Percentiles rank a stretch among this genome's conserved stretches.
These are phyloP conservation scores for Ictalurus furcatus DNA, from an alignment of 2,113 vertebrate genomes.

Conservation along the genomic window DNA sequence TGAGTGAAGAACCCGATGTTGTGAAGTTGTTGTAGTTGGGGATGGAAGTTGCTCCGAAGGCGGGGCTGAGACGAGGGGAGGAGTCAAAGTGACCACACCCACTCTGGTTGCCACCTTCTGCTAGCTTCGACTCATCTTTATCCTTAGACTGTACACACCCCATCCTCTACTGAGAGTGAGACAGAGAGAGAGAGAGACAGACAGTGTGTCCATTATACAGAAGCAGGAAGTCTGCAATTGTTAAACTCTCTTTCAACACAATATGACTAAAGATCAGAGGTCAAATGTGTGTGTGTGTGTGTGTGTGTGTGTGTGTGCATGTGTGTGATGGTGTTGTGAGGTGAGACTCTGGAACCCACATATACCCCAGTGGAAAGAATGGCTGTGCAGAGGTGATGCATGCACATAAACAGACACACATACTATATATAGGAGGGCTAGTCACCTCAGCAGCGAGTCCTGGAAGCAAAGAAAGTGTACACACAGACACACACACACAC, in stretches of 20 bases:
- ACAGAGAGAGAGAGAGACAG: background rate
- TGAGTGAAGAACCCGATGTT: slow-evolving; percentile 57
- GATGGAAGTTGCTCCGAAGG: slow-evolving; percentile 89
- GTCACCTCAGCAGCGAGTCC: background rate
- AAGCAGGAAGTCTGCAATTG: background rate
- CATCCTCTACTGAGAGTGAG: slow-evolving; percentile 6
- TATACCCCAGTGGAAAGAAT: background rate
- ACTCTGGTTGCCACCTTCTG: slow-evolving; percentile 90
- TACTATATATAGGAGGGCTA: background rate
- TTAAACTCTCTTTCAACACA: background rate
- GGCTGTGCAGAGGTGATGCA: slow-evolving; percentile 8
- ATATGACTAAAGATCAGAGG: background rate
- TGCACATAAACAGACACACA: slow-evolving; percentile 2
- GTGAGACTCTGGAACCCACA: background rate
- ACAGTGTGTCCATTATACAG: background rate
- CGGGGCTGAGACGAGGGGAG: slow-evolving; percentile 92
- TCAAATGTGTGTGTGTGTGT: background rate
- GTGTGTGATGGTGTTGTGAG: background rate
- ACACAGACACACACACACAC: background rate
- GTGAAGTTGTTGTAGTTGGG: slow-evolving; percentile 99
- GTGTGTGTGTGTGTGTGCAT: background rate
- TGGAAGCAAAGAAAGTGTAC: no score
- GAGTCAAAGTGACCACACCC: slow-evolving; percentile 91
- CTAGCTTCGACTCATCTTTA: slow-evolving; percentile 93
- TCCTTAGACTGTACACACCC: slow-evolving; percentile 91